These are phyloP conservation scores for Steatornis caripensis DNA, from an alignment of 2,113 vertebrate species.

Conservation along the genomic window DNA sequence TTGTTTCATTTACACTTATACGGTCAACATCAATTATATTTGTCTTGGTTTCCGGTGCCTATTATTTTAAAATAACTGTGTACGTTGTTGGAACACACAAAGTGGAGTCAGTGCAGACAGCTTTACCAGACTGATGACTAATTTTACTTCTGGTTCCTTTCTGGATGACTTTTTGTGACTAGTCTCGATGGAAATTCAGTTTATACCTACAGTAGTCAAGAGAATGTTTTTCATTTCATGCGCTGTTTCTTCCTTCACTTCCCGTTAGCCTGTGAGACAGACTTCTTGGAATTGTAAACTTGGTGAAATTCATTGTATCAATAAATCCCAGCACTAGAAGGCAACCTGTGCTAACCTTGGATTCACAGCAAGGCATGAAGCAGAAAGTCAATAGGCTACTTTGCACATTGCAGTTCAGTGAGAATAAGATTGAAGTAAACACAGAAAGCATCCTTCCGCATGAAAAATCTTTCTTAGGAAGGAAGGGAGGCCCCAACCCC, in stretches of 20 bases:
- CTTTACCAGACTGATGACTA: not conserved
- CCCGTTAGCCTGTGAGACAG: not conserved
- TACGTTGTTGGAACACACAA: not conserved
- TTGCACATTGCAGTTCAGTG: not conserved
- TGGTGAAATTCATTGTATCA: not conserved
- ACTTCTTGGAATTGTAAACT: not conserved
- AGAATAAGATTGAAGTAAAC: not conserved
- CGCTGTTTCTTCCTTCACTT: not conserved
- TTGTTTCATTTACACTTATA: not conserved
- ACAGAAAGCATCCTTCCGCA: not conserved
- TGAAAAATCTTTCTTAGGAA: not conserved
- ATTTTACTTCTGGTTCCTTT: conserved; percentile 19
- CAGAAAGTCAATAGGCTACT: not conserved
- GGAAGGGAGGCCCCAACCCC: not conserved
- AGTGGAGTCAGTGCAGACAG: not conserved
- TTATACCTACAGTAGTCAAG: not conserved
- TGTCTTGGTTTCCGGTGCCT: not conserved
- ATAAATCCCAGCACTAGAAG: not conserved
- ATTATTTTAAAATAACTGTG: not conserved
- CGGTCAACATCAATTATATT: not conserved
- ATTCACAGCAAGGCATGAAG: not conserved
- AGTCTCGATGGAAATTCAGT: not conserved
- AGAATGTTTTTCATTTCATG: not conserved
- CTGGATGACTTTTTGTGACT: not conserved
- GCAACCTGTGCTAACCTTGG: not conserved